Evolutionary conservation across 23 tunicate genomes (phyloP).

Genomic region (Phallusia fumigata): DNA sequence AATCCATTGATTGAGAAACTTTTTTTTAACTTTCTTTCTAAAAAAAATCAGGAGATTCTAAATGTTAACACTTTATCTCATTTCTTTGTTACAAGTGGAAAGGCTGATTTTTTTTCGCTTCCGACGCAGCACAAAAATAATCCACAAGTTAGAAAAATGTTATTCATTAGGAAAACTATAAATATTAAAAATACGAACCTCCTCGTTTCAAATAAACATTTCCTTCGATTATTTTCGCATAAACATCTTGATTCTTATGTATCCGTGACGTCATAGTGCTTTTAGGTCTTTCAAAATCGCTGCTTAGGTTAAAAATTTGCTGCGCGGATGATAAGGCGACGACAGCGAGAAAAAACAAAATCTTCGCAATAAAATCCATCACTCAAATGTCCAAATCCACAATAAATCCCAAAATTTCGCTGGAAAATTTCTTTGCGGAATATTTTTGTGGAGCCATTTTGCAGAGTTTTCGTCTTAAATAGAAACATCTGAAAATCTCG

Average conservation of each 20-base stretch:
- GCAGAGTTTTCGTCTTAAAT: background rate
- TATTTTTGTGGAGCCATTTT: background rate
- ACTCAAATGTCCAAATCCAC: background rate
- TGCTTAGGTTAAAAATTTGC: background rate
- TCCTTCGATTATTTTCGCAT: background rate
- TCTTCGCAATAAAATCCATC: background rate
- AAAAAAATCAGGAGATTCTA: no score
- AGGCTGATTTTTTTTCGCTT: no score
- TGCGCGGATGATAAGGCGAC: background rate
- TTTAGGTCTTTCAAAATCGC: background rate
- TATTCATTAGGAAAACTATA: no score
- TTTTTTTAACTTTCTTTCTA: no score
- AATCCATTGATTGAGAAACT: no score
- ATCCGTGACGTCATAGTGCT: constrained; percentile 3
- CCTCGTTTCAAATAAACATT: background rate
- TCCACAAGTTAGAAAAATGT: no score
- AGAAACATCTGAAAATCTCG: background rate
- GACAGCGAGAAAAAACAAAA: background rate
- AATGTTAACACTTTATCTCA: no score
- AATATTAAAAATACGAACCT: background rate
- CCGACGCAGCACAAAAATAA: no score
- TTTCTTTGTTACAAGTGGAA: no score
- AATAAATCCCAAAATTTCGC: background rate
- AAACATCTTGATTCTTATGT: background rate
- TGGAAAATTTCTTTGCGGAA: background rate